Percentiles rank a stretch among this genome's conserved stretches.
These are phyloP conservation scores for Melospiza melodia DNA, from an alignment of 2,113 vertebrate species.

Conservation along the genomic window DNA sequence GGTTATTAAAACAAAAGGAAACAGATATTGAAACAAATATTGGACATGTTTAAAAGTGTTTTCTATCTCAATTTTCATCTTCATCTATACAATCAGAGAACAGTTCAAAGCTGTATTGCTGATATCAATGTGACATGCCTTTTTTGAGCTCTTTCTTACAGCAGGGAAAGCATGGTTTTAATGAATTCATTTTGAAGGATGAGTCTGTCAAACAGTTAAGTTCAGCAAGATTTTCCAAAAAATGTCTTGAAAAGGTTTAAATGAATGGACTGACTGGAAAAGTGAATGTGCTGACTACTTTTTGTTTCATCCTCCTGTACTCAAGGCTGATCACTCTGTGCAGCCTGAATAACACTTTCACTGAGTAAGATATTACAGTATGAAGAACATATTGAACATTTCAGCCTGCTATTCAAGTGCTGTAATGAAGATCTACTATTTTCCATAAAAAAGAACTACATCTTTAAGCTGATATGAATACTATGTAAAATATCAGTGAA, in stretches of 20 bases:
- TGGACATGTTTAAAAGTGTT: background rate
- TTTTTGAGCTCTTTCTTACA: background rate
- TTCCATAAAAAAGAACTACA: background rate
- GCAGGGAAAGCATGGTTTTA: background rate
- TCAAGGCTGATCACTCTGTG: background rate
- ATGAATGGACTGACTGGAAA: background rate
- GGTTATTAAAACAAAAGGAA: background rate
- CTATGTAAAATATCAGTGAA: background rate
- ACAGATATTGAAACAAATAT: background rate
- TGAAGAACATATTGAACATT: background rate
- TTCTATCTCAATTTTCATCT: background rate
- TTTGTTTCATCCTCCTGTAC: background rate
- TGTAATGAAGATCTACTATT: background rate
- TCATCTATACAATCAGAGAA: background rate
- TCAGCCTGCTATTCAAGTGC: background rate
- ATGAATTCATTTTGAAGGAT: slow-evolving; percentile 2
- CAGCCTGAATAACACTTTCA: background rate
- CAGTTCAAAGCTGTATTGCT: background rate
- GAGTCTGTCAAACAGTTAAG: background rate
- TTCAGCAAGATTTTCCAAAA: background rate
- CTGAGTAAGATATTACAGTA: background rate
- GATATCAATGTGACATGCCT: background rate
- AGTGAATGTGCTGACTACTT: background rate
- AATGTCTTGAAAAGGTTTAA: background rate
- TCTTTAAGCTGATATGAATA: background rate